Evolutionary conservation across 2,797 vertebrate species (phyloP).

Genomic region (Manis pentadactyla): DNA sequence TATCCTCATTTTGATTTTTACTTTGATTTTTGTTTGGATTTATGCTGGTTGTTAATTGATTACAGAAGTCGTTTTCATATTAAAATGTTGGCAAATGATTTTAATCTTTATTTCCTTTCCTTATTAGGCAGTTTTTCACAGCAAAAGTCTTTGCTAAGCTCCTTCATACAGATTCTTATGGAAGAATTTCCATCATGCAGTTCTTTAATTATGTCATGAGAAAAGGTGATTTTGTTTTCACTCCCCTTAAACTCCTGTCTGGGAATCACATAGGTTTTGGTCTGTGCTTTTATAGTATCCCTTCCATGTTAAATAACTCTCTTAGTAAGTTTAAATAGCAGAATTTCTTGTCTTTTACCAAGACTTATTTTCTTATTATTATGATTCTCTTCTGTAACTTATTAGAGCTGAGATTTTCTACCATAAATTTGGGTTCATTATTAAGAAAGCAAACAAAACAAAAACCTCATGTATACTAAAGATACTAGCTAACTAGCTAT

Average conservation of each 20-base stretch:
- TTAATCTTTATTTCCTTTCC: slow-evolving; percentile 79
- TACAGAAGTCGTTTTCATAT: slow-evolving; percentile 58
- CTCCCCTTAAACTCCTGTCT: not conserved
- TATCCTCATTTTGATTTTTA: slow-evolving; percentile 48
- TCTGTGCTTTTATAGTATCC: slow-evolving; percentile 10
- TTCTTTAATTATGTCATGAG: slow-evolving; percentile 99
- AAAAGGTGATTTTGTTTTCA: slow-evolving; percentile 91
- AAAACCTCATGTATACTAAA: slow-evolving; percentile 43
- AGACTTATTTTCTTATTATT: slow-evolving; percentile 12
- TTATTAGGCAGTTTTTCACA: slow-evolving; percentile 96
- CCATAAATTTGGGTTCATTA: slow-evolving; percentile 39
- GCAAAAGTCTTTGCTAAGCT: slow-evolving; percentile 97
- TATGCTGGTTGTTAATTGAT: slow-evolving; percentile 38
- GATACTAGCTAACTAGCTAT: not conserved
- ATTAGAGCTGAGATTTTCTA: slow-evolving; percentile 15
- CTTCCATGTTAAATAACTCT: not conserved
- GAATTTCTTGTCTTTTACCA: slow-evolving; percentile 46
- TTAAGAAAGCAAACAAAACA: slow-evolving; percentile 37
- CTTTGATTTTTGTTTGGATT: slow-evolving; percentile 40
- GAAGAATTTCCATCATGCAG: slow-evolving; percentile 99
- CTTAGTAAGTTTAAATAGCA: slow-evolving; percentile 5
- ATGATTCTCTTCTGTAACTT: not conserved
- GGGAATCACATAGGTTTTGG: not conserved
- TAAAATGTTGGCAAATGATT: slow-evolving; percentile 3
- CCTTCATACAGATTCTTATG: slow-evolving; percentile 95